Evolutionary conservation across 2,113 vertebrate genomes (phyloP), one percentile per base, ranked within the genome.

Genomic region (Mastomys natalensis): DNA sequence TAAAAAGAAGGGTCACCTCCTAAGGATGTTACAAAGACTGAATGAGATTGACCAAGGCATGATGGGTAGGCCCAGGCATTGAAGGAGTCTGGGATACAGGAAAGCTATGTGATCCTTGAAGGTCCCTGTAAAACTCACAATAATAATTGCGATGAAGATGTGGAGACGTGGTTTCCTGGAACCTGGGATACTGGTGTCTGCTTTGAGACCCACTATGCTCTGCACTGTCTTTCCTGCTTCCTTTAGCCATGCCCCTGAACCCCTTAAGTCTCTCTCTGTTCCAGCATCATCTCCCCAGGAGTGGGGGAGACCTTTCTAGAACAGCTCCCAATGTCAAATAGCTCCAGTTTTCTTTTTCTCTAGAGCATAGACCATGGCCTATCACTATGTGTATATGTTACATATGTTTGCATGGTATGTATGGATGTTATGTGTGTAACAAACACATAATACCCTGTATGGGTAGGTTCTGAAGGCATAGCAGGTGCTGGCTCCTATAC

Each of bases 1-100:
- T 17, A 2, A 7, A 15, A 0, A 45, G 70, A 45, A 48, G 4
- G 11, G 12, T 11, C 9, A 0, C 22, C 45, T 85, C 51, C 11
- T 51, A 2, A 85, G 40, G 16, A 37, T 0, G 7, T 12, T 3
- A 8, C 2, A 4, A 26, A 51, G 5, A 53, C 78, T 4, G 0
- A 19, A 51, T 0, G 73, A 82, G 45, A 37, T 0, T 26, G 66
- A 4, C 55, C 45, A 7, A 12, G 2, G 43, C 53, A 24, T 19
- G 76, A 31, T 76, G 5, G 21, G 66, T 26, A 40, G 12, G 5
- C 84, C 43, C 34, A 11, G 12, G 72, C 34, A 11, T 0, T 37
- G 11, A 0, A 43, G 5, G 26, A 6, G 22, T 45, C 3, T 45
- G 51, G 34, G 45, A 16, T 76, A 40, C 29, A 5, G 1, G 7